These are phyloP conservation scores for Candoia aspera DNA, from an alignment of 2,113 vertebrate genomes.

Conservation along the genomic window DNA sequence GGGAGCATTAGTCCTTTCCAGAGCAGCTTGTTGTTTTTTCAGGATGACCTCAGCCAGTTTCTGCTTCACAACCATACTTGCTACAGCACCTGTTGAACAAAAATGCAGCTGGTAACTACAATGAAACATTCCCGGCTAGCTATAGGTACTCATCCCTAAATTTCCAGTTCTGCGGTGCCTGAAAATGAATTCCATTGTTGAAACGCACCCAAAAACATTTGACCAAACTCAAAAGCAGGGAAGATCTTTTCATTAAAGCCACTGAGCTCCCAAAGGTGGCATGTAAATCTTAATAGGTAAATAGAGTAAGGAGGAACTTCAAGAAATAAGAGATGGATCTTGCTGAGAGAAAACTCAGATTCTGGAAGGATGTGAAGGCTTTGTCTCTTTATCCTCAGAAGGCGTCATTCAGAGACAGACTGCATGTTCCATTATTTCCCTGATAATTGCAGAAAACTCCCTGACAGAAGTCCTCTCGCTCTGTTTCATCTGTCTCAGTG, in stretches of 20 bases:
- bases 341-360: not conserved
- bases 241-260: not conserved
- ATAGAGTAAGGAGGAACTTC: not conserved
- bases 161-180: not conserved
- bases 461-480: not conserved
- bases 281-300: not conserved
- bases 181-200: not conserved
- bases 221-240: not conserved
- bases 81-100: conserved; percentile 82
- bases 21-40: conserved; percentile 88
- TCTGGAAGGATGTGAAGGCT: not conserved
- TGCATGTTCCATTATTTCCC: not conserved
- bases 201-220: not conserved
- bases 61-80: conserved; percentile 90
- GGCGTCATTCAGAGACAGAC: not conserved
- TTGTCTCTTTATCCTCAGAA: not conserved
- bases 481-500: not conserved
- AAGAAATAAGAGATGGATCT: not conserved
- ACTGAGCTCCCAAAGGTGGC: not conserved
- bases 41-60: conserved; percentile 90
- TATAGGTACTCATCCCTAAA: not conserved
- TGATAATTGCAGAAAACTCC: not conserved
- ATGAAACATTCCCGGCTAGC: fast-evolving
- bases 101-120: fast-evolving
- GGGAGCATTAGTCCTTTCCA: conserved; percentile 74